Evolutionary conservation across 1,140 invertebrate genomes (phyloP).

Genomic region (Leptinotarsa defecta): DNA sequence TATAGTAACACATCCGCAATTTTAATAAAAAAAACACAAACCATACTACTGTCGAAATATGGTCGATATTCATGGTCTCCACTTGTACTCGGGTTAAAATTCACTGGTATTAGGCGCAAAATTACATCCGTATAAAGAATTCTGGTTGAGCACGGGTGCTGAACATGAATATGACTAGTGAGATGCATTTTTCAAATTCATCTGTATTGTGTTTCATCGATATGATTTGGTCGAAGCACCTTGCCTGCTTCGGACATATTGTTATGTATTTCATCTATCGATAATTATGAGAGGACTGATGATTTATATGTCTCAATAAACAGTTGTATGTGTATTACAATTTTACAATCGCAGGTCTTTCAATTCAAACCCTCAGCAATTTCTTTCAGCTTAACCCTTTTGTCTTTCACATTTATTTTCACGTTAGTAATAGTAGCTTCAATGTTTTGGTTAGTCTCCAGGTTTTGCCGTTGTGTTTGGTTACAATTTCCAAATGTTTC

Average conservation of each 20-base stretch:
- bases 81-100: background rate
- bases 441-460: too few species aligned
- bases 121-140: conserved; percentile 11
- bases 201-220: too few species aligned
- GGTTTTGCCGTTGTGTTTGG: too few species aligned
- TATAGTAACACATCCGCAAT: conserved; percentile 50
- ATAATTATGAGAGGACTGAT: conserved; percentile 61
- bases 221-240: conserved; percentile 34
- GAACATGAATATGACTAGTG: background rate
- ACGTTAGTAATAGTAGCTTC: too few species aligned
- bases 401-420: too few species aligned
- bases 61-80: background rate
- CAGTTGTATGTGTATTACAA: conserved; percentile 72
- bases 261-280: conserved; percentile 49
- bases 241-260: conserved; percentile 39
- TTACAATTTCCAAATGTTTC: too few species aligned
- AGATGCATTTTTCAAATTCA: conserved; percentile 17
- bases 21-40: conserved; percentile 41
- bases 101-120: conserved; percentile 9
- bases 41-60: conserved; percentile 39
- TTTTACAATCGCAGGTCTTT: conserved; percentile 51
- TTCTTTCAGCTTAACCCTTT: too few species aligned
- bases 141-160: conserved; percentile 2
- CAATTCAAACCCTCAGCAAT: too few species aligned
- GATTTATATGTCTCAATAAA: conserved; percentile 65